A percentile compares a stretch with the other conserved stretches of the same genome.
Evolutionary conservation across 2,888 invertebrate species (phyloP).

Genomic region (Eurois occulta): DNA sequence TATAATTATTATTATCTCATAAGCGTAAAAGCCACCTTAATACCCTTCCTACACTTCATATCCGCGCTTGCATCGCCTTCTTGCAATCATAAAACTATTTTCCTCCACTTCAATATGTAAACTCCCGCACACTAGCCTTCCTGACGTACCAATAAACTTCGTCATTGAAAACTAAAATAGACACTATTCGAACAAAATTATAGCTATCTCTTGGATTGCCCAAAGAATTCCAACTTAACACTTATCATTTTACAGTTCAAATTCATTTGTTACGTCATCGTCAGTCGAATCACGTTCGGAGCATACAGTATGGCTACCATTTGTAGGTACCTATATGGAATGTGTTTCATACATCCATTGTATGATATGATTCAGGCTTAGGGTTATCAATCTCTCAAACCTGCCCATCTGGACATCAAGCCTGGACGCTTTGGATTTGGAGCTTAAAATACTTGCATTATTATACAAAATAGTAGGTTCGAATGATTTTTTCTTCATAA

Average conservation of each 20-base stretch:
- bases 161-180: slow-evolving; percentile 67
- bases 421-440: neutral
- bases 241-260: slow-evolving; percentile 25
- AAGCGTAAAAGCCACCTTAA: neutral
- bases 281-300: slow-evolving; percentile 61
- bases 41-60: neutral
- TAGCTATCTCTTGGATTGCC: slow-evolving; percentile 22
- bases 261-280: slow-evolving; percentile 33
- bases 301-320: slow-evolving; percentile 57
- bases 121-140: slow-evolving; percentile 53
- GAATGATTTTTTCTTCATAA: no score
- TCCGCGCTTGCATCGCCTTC: neutral
- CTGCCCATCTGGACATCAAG: neutral
- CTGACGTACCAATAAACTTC: slow-evolving; percentile 43
- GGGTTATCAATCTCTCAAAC: neutral
- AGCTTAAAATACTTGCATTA: neutral
- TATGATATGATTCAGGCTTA: slow-evolving; percentile 45
- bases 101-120: slow-evolving; percentile 22
- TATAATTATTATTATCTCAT: neutral
- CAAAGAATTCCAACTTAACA: slow-evolving; percentile 32
- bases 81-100: neutral
- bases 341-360: slow-evolving; percentile 60
- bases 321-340: slow-evolving; percentile 58
- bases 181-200: slow-evolving; percentile 53
- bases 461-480: neutral